Base-by-base conservation (phyloP, 2,797 vertebrate genomes). In the Dryobates pubescens region DNA sequence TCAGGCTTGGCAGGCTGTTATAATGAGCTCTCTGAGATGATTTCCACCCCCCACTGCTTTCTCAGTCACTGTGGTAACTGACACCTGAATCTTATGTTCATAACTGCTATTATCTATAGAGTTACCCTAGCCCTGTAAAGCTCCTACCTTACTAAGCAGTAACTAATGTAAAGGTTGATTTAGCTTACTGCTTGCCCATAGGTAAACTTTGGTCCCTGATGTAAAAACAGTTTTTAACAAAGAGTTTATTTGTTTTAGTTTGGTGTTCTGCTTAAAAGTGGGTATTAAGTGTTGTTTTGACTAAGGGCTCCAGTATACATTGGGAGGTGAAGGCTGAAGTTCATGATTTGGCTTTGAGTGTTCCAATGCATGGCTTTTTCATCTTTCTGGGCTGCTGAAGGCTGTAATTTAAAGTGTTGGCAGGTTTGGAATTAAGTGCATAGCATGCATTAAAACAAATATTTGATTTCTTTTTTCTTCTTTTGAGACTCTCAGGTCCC, bases 341-440 rank as follows among this genome's bases (percentile, higher is more conserved):
- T 8, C 12, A 15, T 13, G 15, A 32, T 38, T 59, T 17, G 49
- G 32, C 17, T 78, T 86, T 72, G 51, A 17, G 51, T 69, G 56
- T 87, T 77, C 9, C 43, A 56, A 63, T 69, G 71, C 20, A 41
- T 78, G 36, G 74, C 29, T 71, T 82, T 38, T 27, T 81, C 41
- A 57, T 92, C 62, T 76, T 88, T 38, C 30, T 58, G 69, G 41
- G 78, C 41, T 16, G 27, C 62, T 82, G 54, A 84, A 84, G 47
- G 47, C 63, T 85, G 75, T 81, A 92, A 86, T 82, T 87, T 87
- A 85, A 93, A n/a, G n/a, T n/a, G n/a, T n/a, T n/a, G n/a, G n/a
- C n/a, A n/a, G n/a, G n/a, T n/a, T n/a, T n/a, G n/a, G 74, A 70
- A 43, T 82, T 36, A 92, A 54, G 69, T 72, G 59, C 27, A 24